A percentile compares a stretch with the other conserved stretches of the same genome.
phyloP scores from a whole-genome alignment of 2,888 invertebrate species.

The Eugnorisma glareosa region DNA sequence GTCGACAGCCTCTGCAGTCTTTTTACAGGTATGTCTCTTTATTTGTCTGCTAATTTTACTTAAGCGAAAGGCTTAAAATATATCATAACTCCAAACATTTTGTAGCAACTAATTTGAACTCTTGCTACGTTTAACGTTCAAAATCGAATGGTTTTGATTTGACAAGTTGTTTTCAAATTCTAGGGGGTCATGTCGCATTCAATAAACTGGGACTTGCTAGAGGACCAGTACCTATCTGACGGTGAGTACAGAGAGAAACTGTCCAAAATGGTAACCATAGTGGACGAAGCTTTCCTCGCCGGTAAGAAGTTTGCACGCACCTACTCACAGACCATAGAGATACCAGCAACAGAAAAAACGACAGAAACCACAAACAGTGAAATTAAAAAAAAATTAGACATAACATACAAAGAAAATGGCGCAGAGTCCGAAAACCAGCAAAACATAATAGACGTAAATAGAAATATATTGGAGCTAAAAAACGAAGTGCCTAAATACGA shows the following conservation, averaged over 20 bases:
- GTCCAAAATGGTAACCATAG: constrained; percentile 95
- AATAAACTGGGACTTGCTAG: constrained; percentile 97
- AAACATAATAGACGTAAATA: constrained; percentile 72
- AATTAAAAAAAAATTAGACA: constrained; percentile 73
- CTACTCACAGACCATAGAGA: constrained; percentile 83
- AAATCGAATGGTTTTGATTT: constrained; percentile 7
- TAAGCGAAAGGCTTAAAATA: not conserved
- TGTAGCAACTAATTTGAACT: not conserved
- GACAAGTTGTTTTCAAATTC: constrained; percentile 63
- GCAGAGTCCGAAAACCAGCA: constrained; percentile 59
- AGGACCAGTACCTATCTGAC: constrained; percentile 96
- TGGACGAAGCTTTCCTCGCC: constrained; percentile 93
- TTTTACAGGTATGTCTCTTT: constrained; percentile 93
- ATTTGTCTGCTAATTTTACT: not conserved
- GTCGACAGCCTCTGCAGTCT: constrained; percentile 99
- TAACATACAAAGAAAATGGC: constrained; percentile 78
- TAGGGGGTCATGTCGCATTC: constrained; percentile 98
- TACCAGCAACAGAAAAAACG: constrained; percentile 41
- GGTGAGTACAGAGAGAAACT: constrained; percentile 95
- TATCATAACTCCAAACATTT: not conserved
- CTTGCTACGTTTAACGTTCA: not conserved
- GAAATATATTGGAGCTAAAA: constrained; percentile 70
- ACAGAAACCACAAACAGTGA: constrained; percentile 47
- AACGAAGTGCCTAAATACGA: constrained; percentile 70
- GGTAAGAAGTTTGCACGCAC: constrained; percentile 94